Percentiles rank a stretch among this genome's conserved stretches.
Conservation (phyloP, 1,140 invertebrate genomes). For the Lordiphosa clarofinis region DNA sequence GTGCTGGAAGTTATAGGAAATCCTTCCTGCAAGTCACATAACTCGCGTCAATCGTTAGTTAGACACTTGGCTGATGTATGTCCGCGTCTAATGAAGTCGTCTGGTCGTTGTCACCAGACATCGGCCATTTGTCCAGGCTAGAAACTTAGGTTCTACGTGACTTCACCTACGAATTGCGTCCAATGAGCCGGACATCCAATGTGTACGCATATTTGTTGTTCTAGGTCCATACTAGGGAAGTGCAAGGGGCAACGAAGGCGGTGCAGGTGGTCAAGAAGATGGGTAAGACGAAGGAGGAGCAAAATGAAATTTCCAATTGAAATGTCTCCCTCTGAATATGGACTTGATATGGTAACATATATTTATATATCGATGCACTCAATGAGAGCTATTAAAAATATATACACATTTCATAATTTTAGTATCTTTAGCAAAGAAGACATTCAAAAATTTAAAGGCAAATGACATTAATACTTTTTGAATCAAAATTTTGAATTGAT, state of each 20-base stretch:
- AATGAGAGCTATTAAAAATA: neutral
- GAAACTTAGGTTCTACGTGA: constrained; percentile 60
- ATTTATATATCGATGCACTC: neutral
- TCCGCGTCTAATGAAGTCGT: constrained; percentile 73
- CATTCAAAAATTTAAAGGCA: no score
- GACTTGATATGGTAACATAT: constrained; percentile 14
- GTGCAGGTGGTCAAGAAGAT: neutral
- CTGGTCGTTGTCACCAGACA: constrained; percentile 70
- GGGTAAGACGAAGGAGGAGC: neutral
- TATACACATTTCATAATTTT: no score
- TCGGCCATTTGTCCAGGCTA: constrained; percentile 51
- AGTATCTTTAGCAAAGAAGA: no score
- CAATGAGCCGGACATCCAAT: constrained; percentile 41
- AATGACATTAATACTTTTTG: no score
- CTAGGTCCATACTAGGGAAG: constrained; percentile 1
- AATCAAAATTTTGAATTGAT: no score
- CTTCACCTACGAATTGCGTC: constrained; percentile 60
- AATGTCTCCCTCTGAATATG: constrained; percentile 24
- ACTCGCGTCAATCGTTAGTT: constrained; percentile 44
- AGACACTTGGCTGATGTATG: constrained; percentile 55
- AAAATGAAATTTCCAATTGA: constrained; percentile 19
- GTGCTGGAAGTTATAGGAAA: constrained; percentile 65
- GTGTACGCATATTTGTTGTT: no score
- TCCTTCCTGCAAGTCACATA: constrained; percentile 70
- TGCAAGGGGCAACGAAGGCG: neutral